Evolutionary conservation across 2,113 vertebrate species (phyloP).

Genomic region (Corythornis cristatus): DNA sequence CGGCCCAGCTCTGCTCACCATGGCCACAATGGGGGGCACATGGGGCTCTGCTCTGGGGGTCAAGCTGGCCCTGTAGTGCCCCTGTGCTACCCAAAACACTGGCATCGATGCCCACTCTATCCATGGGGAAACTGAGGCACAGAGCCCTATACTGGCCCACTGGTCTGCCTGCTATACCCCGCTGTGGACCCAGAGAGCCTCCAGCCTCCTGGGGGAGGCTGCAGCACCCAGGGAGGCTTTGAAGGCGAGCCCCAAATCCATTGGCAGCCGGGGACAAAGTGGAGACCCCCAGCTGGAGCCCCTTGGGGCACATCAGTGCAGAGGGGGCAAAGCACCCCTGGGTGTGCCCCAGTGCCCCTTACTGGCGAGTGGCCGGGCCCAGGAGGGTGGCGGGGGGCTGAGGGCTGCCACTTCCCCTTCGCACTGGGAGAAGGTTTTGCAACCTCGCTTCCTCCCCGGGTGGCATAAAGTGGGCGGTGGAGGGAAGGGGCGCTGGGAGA

Average conservation of each 20-base stretch:
- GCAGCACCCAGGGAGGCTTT: neutral
- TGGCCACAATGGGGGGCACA: neutral
- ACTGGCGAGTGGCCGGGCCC: fast-evolving
- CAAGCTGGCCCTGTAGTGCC: too few species aligned
- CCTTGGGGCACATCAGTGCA: neutral
- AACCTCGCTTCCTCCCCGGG: constrained; percentile 23
- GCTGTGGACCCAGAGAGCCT: fast-evolving
- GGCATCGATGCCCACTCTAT: fast-evolving
- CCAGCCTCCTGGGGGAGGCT: fast-evolving
- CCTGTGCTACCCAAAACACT: neutral
- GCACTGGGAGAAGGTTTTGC: neutral
- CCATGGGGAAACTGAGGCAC: neutral
- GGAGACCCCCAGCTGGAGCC: neutral
- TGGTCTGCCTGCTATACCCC: neutral
- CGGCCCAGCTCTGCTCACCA: fast-evolving
- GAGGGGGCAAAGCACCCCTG: neutral
- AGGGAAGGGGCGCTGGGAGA: neutral
- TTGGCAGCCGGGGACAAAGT: neutral
- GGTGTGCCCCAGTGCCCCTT: fast-evolving
- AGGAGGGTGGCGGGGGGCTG: neutral
- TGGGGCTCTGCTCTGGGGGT: fast-evolving
- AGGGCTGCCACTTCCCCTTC: neutral
- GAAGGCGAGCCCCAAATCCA: neutral
- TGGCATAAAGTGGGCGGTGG: neutral
- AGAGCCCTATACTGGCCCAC: neutral